Base-by-base conservation (phyloP, 2,113 vertebrate genomes). In the Synodontis membranacea region DNA sequence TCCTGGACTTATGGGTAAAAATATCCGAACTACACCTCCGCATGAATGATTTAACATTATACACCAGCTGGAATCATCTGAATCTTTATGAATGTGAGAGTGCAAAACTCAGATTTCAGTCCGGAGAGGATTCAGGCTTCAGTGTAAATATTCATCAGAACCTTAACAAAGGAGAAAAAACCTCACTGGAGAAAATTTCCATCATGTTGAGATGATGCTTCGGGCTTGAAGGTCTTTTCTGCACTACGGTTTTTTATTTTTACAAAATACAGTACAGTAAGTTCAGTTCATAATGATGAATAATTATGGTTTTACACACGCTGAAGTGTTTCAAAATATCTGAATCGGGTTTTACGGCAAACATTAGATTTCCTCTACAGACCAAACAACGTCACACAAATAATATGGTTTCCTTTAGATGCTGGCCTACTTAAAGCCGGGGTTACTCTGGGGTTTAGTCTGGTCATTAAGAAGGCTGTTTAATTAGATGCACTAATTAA, bases 401-500 rank as follows among this genome's bases (percentile, higher is more conserved):
- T 28, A 19, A 70, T 70, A 9, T 17, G 3, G 23, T 5, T 74
- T 74, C 39, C 70, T 74, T 44, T 28, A 74, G 70, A 74, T 74
- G 70, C 44, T 74, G 23, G 21, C 23, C 12, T 9, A 44, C 70
- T 74, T 9, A 44, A 74, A 74, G 70, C 70, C 17, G 4, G 42
- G 25, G 25, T 74, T 28, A 44, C 70, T 46, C 70, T 46, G 70
- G 70, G 23, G 42, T 74, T 74, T 46, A 46, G 70, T 74, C 70
- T 28, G 42, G 2, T 44, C 39, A 44, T 44, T 74, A 46, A 12
- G 4, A 6, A 50, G 44, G 28, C 74, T 76, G 74, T 17, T 76
- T 76, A 76, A 76, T 76, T 76, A 76, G 12, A 31, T 15, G 44
- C 25, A 48, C 6, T 31, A 76, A 76, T 76, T 76, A 76, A 50